Percentiles rank a stretch among this genome's conserved stretches.
Conservation (phyloP, 2,797 vertebrate genomes). For the Carcharodon carcharias region DNA sequence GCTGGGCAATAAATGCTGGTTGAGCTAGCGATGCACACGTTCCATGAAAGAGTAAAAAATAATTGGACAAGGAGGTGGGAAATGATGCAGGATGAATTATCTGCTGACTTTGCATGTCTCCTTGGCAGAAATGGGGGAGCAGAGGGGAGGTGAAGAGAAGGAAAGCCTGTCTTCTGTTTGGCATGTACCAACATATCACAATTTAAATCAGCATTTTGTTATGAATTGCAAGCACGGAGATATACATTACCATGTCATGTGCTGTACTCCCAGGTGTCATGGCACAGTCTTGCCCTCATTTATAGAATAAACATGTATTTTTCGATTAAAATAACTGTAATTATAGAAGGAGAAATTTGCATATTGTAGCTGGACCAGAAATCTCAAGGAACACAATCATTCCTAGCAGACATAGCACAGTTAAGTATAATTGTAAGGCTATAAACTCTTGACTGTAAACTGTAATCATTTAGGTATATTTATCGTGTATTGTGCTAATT, state of each 20-base stretch:
- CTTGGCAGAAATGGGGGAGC: not conserved
- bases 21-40: too few species aligned
- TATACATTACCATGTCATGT: not conserved
- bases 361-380: not conserved
- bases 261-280: not conserved
- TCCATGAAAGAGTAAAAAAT: too few species aligned
- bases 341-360: not conserved
- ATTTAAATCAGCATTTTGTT: not conserved
- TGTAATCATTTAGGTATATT: too few species aligned
- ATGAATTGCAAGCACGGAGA: not conserved
- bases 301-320: not conserved
- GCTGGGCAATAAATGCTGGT: too few species aligned
- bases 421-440: not conserved
- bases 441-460: not conserved
- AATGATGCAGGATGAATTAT: not conserved
- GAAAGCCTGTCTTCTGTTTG: not conserved
- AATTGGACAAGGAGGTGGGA: not conserved
- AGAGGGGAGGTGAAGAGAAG: not conserved
- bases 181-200: not conserved
- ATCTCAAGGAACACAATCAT: not conserved
- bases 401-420: too few species aligned
- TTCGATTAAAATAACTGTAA: not conserved
- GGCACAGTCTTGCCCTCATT: not conserved
- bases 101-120: not conserved
- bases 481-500: not conserved